Conservation (phyloP, 2,888 invertebrate genomes). For the Diploptera punctata region DNA sequence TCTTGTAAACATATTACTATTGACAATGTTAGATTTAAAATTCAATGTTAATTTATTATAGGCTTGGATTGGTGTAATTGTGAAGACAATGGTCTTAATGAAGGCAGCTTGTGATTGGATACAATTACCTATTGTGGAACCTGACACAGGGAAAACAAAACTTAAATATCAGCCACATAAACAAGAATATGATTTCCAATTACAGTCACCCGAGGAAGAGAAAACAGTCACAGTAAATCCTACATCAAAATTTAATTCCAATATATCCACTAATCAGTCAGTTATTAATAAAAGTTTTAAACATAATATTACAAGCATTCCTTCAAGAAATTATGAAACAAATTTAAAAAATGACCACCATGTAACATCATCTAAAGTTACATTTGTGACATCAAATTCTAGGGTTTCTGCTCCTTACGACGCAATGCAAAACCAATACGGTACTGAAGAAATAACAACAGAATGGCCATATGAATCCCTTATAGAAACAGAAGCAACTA, state of each 20-base stretch:
- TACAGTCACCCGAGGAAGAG: background rate
- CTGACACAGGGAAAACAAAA: background rate
- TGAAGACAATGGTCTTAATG: background rate
- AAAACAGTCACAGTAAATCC: background rate
- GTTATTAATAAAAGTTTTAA: no score
- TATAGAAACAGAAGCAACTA: background rate
- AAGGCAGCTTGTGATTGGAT: slow-evolving; percentile 2
- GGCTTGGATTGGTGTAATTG: background rate
- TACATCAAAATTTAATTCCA: background rate
- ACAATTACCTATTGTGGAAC: slow-evolving; percentile 26
- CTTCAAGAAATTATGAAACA: background rate
- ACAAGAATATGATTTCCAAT: background rate
- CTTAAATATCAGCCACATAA: background rate
- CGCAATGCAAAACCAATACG: no score
- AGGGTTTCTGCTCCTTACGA: no score
- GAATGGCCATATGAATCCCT: background rate
- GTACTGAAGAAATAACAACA: background rate
- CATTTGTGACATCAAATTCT: no score
- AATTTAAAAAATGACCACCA: background rate
- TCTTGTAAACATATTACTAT: no score
- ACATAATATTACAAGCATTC: background rate
- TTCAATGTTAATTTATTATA: no score
- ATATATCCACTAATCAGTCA: no score
- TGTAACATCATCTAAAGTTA: background rate
- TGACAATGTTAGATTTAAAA: no score